Percentiles rank a stretch among this genome's conserved stretches.
Evolutionary conservation across 2,888 invertebrate species (phyloP).

Genomic region (Erebia palarica): DNA sequence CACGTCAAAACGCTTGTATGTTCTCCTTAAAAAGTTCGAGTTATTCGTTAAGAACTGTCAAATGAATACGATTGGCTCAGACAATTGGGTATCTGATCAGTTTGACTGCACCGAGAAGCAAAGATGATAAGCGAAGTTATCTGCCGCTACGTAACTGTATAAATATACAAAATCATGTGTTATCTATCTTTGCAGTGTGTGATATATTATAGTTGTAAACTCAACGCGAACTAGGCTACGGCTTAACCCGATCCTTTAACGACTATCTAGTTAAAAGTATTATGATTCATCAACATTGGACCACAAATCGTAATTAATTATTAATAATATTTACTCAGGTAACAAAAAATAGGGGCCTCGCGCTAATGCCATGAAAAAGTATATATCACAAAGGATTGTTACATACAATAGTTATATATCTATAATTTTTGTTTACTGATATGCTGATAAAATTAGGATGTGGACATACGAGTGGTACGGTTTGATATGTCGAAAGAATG

Average conservation of each 20-base stretch:
- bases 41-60: too few species aligned
- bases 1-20: too few species aligned
- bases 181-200: conserved; percentile 42
- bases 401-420: conserved; percentile 14
- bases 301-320: conserved; percentile 81
- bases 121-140: neutral
- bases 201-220: conserved; percentile 49
- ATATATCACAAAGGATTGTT: conserved; percentile 38
- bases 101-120: neutral
- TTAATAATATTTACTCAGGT: conserved; percentile 81
- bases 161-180: conserved; percentile 33
- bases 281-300: conserved; percentile 82
- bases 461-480: conserved; percentile 30
- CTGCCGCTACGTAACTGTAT: conserved; percentile 24
- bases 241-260: conserved; percentile 64
- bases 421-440: conserved; percentile 48
- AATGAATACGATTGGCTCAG: too few species aligned
- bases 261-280: conserved; percentile 77
- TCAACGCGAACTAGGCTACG: conserved; percentile 64
- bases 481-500: conserved; percentile 62
- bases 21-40: too few species aligned
- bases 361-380: conserved; percentile 45
- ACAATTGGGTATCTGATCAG: too few species aligned
- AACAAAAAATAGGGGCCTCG: conserved; percentile 77
- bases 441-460: conserved; percentile 57